phyloP scores from a whole-genome alignment of 2,888 invertebrate species.

The Sminthurides aquaticus region DNA sequence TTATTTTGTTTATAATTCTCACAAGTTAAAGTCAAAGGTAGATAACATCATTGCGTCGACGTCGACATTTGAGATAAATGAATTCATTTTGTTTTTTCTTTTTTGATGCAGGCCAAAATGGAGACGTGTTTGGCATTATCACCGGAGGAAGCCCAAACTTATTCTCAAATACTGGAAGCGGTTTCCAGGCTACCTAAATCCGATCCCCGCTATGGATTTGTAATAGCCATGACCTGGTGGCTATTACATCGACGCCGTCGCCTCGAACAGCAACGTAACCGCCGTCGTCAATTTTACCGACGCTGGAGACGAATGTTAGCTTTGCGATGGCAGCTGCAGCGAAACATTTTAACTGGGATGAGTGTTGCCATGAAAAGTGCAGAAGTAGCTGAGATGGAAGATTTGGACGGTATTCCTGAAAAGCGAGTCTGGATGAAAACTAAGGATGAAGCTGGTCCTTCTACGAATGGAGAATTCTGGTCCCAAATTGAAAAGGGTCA shows the following conservation, averaged over 20 bases:
- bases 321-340: slow-evolving; percentile 29
- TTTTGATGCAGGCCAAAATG: no score
- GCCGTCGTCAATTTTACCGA: slow-evolving; percentile 34
- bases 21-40: no score
- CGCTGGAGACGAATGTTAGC: slow-evolving; percentile 31
- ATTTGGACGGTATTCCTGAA: slow-evolving; percentile 25
- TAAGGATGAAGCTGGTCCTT: slow-evolving; percentile 13
- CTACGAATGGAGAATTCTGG: slow-evolving; percentile 29
- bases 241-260: slow-evolving; percentile 32
- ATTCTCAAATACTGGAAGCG: slow-evolving; percentile 32
- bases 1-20: no score
- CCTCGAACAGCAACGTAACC: slow-evolving; percentile 31
- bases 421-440: slow-evolving; percentile 28
- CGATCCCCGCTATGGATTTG: slow-evolving; percentile 36
- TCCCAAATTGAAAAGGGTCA: slow-evolving; percentile 26
- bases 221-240: slow-evolving; percentile 40
- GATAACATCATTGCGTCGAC: no score
- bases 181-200: slow-evolving; percentile 33
- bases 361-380: slow-evolving; percentile 19
- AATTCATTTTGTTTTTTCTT: no score
- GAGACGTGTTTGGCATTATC: slow-evolving; percentile 23
- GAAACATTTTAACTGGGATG: slow-evolving; percentile 21
- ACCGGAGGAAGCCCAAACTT: slow-evolving; percentile 32
- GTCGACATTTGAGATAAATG: no score
- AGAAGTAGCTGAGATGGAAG: slow-evolving; percentile 23